Base-by-base conservation (phyloP, 2,113 vertebrate species). In the Chauna torquata region DNA sequence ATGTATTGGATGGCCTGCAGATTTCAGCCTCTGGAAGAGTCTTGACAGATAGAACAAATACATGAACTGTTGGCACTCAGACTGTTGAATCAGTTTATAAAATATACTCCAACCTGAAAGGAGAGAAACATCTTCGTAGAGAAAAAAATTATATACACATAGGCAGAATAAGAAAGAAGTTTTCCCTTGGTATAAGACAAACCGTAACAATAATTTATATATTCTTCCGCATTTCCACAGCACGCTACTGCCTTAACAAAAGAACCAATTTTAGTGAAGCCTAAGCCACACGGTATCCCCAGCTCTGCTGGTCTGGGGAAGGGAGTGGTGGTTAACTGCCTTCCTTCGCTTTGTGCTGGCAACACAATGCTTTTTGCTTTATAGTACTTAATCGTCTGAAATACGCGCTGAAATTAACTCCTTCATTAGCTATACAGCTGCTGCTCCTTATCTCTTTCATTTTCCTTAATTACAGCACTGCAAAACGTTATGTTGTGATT, bases 281-380 rank as follows among this genome's bases (percentile, higher is more conserved):
- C 15, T 1, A 47, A 68, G 88, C 70, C 58, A 28, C 27, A 12
- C 0, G 0, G 32, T 2, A 8, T 61, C 76, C 71, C 62, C 87
- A 64, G 81, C 0, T 1, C 58, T 25, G 66, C 66, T 80, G 72
- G 19, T 11, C 59, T 1, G 22, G 81, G 57, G 81, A 91, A 92
- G 81, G 92, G 89, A 95, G 89, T 30, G 61, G 86, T 50, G 11
- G 7, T 34, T 32, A 38, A 57, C 71, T n/a, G 74, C 82, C 87
- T 86, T 47, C 88, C 88, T 92, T 86, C 66, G 58, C 25, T 28
- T 78, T 54, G 52, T 84, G 77, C 88, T 94, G 80, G 38, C 95
- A 94, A 25, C 24, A 30, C 86, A 88, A 27, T 4, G 23, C 72
- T 58, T 84, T 55, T 12, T 69, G 87, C 78, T 88, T 86, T 52